Evolutionary conservation across 2,797 vertebrate genomes (phyloP).

Genomic region (Characodon lateralis): DNA sequence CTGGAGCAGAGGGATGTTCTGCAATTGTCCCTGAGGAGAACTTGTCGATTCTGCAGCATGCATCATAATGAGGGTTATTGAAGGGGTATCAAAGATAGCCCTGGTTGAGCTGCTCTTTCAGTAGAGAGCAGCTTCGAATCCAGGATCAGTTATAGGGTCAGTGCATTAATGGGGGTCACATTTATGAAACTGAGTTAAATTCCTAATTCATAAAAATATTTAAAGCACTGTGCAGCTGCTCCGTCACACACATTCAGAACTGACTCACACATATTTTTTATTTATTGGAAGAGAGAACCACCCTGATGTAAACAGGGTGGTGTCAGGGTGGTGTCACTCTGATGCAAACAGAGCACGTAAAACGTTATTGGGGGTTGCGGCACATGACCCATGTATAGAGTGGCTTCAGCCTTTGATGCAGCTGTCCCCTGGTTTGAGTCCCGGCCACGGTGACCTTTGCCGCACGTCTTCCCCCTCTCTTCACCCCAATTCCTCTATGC

Average conservation of each 20-base stretch:
- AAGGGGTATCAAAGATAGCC: conserved; percentile 40
- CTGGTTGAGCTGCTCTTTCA: not conserved
- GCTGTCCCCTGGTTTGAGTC: too few species aligned
- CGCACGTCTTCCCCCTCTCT: too few species aligned
- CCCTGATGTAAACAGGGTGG: not conserved
- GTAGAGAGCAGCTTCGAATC: not conserved
- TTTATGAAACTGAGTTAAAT: not conserved
- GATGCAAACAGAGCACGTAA: too few species aligned
- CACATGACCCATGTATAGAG: too few species aligned
- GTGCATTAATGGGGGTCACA: not conserved
- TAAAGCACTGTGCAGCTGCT: not conserved
- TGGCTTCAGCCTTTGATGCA: too few species aligned
- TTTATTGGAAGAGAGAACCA: not conserved
- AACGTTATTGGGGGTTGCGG: too few species aligned
- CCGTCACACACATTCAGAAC: not conserved
- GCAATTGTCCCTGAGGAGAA: conserved; percentile 64
- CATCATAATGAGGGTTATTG: conserved; percentile 85
- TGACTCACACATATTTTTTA: not conserved
- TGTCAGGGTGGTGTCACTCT: too few species aligned
- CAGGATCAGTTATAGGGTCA: not conserved
- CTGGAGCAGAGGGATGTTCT: conserved; percentile 10
- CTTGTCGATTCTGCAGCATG: conserved; percentile 40
- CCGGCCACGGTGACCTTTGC: too few species aligned
- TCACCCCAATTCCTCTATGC: too few species aligned
- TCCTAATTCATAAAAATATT: not conserved